These are phyloP conservation scores for Tricholaema leucomelas DNA, from an alignment of 2,113 vertebrate genomes.

Conservation along the genomic window DNA sequence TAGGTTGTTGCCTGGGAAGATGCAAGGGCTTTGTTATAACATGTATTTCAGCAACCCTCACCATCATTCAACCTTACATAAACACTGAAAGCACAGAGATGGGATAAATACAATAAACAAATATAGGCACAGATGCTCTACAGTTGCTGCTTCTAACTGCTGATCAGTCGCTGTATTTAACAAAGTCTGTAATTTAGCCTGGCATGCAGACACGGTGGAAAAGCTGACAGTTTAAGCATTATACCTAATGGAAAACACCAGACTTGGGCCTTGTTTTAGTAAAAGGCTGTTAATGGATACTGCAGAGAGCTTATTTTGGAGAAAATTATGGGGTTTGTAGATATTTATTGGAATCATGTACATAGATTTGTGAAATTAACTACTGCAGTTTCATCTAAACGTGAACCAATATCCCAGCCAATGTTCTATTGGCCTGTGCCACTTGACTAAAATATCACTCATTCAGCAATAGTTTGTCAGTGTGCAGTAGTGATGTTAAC, in stretches of 20 bases:
- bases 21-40: background rate
- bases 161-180: background rate
- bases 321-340: background rate
- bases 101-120: background rate
- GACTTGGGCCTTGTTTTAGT: background rate
- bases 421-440: background rate
- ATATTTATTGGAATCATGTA: background rate
- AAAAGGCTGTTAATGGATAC: background rate
- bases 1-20: background rate
- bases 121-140: background rate
- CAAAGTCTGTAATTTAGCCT: fast-evolving
- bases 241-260: background rate
- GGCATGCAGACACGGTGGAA: background rate
- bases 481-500: background rate
- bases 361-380: background rate
- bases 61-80: background rate
- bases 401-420: background rate
- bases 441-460: background rate
- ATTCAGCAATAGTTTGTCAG: background rate
- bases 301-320: background rate
- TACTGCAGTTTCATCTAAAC: background rate
- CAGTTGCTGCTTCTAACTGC: background rate
- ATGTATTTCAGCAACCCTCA: background rate
- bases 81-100: background rate
- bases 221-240: background rate